Evolutionary conservation across 2,797 vertebrate species (phyloP).

Genomic region (Hozukius guyotensis): DNA sequence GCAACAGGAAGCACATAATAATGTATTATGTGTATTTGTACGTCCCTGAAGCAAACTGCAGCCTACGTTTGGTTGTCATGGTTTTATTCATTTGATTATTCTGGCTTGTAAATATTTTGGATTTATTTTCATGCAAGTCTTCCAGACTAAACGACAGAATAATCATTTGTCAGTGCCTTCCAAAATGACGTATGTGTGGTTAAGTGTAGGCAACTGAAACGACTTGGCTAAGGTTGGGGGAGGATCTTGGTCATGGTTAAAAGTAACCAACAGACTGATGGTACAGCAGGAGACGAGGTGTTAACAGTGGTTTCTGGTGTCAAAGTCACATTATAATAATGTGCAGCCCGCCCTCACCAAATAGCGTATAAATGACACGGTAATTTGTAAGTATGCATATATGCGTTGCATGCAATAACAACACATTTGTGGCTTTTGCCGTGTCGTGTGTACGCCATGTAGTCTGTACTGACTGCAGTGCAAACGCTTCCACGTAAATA

Average conservation of each 20-base stretch:
- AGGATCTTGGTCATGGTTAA: neutral
- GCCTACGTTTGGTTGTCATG: constrained; percentile 26
- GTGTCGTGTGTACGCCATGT: no score
- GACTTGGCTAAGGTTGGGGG: neutral
- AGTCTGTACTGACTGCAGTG: no score
- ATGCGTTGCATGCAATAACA: accelerated
- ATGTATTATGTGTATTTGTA: constrained; percentile 9
- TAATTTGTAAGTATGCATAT: no score
- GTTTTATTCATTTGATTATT: constrained; percentile 18
- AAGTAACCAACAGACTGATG: neutral
- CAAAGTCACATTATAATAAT: neutral
- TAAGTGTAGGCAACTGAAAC: neutral
- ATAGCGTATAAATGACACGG: no score
- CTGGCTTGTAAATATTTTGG: neutral
- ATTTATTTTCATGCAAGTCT: neutral
- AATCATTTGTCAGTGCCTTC: neutral
- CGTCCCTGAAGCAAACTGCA: neutral
- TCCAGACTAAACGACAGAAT: neutral
- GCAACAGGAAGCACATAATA: constrained; percentile 6
- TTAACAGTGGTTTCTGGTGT: neutral
- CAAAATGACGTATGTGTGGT: neutral
- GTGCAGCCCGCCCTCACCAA: no score
- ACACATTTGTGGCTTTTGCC: no score
- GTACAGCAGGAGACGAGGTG: neutral
- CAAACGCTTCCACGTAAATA: no score